Evolutionary conservation across 2,888 invertebrate genomes (phyloP).

Genomic region (Leucophenga maculata): DNA sequence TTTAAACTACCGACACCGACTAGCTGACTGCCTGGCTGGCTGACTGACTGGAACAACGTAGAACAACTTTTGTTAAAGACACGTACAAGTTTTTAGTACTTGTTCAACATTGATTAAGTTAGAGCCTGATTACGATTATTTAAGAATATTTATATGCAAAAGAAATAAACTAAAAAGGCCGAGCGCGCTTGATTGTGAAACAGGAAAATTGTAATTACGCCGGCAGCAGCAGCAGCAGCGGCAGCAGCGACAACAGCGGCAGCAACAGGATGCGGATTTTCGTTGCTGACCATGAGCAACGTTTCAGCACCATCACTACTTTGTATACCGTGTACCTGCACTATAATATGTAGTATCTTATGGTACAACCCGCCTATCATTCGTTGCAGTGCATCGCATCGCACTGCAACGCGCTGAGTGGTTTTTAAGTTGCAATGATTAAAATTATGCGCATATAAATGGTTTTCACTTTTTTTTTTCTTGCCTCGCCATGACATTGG

Average conservation of each 20-base stretch:
- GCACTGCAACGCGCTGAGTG: conserved; percentile 2
- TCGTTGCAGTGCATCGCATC: not conserved
- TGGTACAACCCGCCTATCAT: not conserved
- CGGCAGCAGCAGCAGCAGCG: conserved; percentile 14
- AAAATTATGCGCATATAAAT: conserved; percentile 32
- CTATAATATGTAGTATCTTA: not conserved
- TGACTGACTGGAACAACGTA: too few relatives aligned
- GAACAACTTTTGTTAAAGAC: conserved; percentile 21
- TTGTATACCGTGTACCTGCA: not conserved
- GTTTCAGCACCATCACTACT: too few relatives aligned
- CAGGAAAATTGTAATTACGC: conserved; percentile 37
- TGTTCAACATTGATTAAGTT: conserved; percentile 35
- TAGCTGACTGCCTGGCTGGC: too few relatives aligned
- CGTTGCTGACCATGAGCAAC: not conserved
- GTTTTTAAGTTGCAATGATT: conserved; percentile 22
- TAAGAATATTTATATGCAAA: conserved; percentile 30
- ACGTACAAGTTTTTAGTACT: conserved; percentile 31
- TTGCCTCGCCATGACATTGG: conserved; percentile 14
- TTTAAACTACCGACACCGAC: not conserved
- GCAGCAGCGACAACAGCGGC: conserved; percentile 2
- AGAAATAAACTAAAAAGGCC: conserved; percentile 1
- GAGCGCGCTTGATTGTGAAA: conserved; percentile 19
- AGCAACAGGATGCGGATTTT: not conserved
- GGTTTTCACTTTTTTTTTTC: conserved; percentile 25
- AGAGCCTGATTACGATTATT: conserved; percentile 33